These are phyloP conservation scores for Nannoperca obscura DNA, from an alignment of 2,797 vertebrate species.

Conservation along the genomic window DNA sequence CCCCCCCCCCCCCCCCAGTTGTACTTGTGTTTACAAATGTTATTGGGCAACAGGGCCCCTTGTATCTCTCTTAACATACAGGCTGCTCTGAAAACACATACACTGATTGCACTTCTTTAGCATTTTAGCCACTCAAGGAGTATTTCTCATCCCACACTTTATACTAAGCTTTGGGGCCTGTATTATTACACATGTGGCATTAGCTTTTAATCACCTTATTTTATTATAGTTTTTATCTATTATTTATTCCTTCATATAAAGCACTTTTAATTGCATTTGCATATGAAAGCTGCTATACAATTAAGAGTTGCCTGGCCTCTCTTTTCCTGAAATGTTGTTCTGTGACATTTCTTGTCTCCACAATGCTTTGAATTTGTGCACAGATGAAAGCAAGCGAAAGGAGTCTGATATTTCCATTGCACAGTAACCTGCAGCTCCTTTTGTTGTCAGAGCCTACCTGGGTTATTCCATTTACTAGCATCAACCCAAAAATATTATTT, in stretches of 20 bases:
- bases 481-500: neutral
- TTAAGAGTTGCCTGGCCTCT: neutral
- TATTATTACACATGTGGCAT: too few species aligned
- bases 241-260: neutral
- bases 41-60: too few species aligned
- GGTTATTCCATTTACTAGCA: slow-evolving; percentile 16
- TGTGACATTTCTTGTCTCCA: neutral
- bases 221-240: neutral
- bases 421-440: neutral
- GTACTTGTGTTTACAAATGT: too few species aligned
- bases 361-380: neutral
- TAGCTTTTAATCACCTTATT: neutral
- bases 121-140: neutral
- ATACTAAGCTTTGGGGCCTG: too few species aligned
- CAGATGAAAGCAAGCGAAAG: neutral
- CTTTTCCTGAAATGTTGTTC: neutral
- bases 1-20: too few species aligned
- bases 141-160: neutral
- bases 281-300: neutral
- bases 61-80: neutral
- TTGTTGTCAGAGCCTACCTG: neutral
- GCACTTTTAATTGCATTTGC: neutral
- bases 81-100: neutral
- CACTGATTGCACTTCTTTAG: neutral
- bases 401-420: slow-evolving; percentile 2